Evolutionary conservation across 2,797 vertebrate species (phyloP), one percentile per base, ranked within the genome.

Genomic region (Florisuga fusca): DNA sequence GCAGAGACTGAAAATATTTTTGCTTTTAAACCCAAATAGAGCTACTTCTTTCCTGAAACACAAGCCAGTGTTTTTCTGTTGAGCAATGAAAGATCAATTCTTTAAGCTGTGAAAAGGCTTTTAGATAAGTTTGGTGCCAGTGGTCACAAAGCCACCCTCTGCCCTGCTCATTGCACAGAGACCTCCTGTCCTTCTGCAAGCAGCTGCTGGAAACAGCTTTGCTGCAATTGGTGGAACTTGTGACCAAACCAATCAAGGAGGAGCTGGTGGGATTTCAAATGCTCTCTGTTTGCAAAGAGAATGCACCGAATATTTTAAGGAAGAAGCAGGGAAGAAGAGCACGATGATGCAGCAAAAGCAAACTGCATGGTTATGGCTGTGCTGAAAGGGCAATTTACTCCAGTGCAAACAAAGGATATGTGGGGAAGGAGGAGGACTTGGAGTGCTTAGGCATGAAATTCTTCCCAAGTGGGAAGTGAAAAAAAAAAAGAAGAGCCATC

Each of bases 1-100:
- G 29, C n/a, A 63, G 68, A 64, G 33, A 53, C 46, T 86, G 31
- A 94, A 93, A 95, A 90, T 6, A 80, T 67, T 94, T 93, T 91
- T 90, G 41, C 79, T 79, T 87, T 90, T 72, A 72, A 91, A 86
- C 12, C 31, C 48, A 89, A 93, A 85, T 33, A 89, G 46, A 36
- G 36, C 50, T 48, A 48, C 16, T 62, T 55, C 48, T 91, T 94
- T 84, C 25, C 34, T 62, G 71, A 77, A 78, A 83, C 79, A 96
- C 74, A 96, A 93, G 50, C 16, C 57, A 61, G 38, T 61, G 58
- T 85, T 94, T 87, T 74, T 89, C 50, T 80, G 41, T 57, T 77
- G 36, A 38, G 45, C 38, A 55, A 67, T 95, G 57, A 94, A 96
- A 84, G 71, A 87, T 64, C 7, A 6, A 50, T 95, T 94, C 27